A percentile compares a stretch with the other conserved stretches of the same genome.
Conservation (phyloP, 2,113 vertebrate genomes). For the Antennarius striatus region DNA sequence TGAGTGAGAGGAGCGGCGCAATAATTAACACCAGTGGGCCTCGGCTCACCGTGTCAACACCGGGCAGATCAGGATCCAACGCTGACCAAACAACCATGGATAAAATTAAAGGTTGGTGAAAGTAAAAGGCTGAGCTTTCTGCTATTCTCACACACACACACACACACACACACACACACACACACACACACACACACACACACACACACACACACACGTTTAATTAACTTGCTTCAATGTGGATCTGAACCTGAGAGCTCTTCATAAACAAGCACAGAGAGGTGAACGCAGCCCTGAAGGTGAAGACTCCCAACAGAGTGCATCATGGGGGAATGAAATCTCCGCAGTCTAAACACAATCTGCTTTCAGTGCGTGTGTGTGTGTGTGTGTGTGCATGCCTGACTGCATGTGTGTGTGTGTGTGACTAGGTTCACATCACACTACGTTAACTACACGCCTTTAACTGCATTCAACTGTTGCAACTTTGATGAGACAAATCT, state of each 20-base stretch:
- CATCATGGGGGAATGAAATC: not conserved
- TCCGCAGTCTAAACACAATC: no score
- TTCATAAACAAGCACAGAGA: constrained; percentile 8
- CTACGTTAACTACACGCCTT: no score
- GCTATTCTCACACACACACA: constrained; percentile 19
- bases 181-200: constrained; percentile 16
- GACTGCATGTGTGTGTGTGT: no score
- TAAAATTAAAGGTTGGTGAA: constrained; percentile 9
- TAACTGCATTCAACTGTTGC: no score
- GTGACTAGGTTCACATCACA: no score
- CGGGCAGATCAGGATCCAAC: constrained; percentile 23
- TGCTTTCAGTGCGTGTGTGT: no score
- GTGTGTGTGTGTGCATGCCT: no score
- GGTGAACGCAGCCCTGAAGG: constrained; percentile 15
- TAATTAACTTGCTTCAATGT: constrained; percentile 40
- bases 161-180: constrained; percentile 26
- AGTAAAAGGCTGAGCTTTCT: constrained; percentile 4
- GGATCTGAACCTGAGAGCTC: constrained; percentile 6
- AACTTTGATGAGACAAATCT: no score
- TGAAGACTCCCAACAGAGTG: not conserved
- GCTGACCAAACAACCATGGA: constrained; percentile 16
- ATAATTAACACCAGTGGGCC: constrained; percentile 60
- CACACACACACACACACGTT: constrained; percentile 35
- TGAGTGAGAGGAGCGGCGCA: constrained; percentile 10
- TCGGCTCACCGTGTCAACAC: constrained; percentile 10